Evolutionary conservation across 2,113 vertebrate genomes (phyloP).

Genomic region (Ia io): DNA sequence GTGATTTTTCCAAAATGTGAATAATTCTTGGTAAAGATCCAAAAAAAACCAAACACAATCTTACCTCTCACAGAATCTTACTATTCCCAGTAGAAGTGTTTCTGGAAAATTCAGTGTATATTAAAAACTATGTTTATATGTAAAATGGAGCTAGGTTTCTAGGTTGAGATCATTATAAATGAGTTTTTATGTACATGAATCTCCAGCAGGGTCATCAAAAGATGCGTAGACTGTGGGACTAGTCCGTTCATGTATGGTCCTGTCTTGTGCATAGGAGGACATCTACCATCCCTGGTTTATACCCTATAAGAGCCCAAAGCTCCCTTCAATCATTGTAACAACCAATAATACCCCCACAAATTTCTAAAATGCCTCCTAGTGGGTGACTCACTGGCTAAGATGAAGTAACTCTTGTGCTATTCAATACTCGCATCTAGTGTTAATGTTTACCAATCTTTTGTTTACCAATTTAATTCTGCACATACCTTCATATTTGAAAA

Average conservation of each 20-base stretch:
- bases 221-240: not conserved
- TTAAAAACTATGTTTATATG: conserved; percentile 7
- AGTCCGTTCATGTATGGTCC: not conserved
- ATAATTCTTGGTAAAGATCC: conserved; percentile 18
- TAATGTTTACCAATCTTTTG: not conserved
- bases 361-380: not conserved
- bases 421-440: not conserved
- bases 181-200: not conserved
- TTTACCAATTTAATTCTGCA: not conserved
- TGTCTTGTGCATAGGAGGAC: not conserved
- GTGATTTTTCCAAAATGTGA: conserved; percentile 32
- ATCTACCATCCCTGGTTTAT: not conserved
- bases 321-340: not conserved
- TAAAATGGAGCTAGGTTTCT: not conserved
- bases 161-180: not conserved
- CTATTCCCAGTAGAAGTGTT: not conserved
- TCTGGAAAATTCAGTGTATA: conserved; percentile 9
- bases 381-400: not conserved
- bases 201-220: not conserved
- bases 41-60: conserved; percentile 6
- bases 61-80: conserved; percentile 16
- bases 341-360: not conserved
- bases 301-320: not conserved
- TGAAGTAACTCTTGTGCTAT: not conserved
- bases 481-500: not conserved